phyloP scores from a whole-genome alignment of 2,888 invertebrate genomes.

The Ichneumoninae sp. region DNA sequence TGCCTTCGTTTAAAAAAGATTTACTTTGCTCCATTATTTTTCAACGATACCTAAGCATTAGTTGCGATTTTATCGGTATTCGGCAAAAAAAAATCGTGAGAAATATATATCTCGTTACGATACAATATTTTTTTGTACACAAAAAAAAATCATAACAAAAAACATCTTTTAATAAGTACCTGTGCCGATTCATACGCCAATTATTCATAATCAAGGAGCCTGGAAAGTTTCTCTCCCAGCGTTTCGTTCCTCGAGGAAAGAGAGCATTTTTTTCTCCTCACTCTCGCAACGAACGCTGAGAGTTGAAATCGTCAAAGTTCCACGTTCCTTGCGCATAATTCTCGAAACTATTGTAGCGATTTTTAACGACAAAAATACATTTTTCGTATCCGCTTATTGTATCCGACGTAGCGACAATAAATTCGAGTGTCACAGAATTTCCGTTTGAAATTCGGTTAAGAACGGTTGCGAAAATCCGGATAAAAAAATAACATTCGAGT shows the following conservation, averaged over 20 bases:
- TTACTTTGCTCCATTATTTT: too few species aligned
- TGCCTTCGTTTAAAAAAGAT: too few species aligned
- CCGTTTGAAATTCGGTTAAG: not conserved
- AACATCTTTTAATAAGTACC: not conserved
- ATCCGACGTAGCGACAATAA: not conserved
- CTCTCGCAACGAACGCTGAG: not conserved
- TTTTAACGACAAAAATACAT: not conserved
- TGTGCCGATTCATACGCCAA: not conserved
- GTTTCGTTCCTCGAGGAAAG: not conserved
- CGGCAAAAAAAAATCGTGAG: too few species aligned
- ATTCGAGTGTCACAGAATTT: not conserved
- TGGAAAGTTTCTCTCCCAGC: too few species aligned
- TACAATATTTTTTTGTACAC: not conserved
- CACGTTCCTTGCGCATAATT: not conserved
- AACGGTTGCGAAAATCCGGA: too few species aligned
- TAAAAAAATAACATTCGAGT: not conserved
- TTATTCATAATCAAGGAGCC: conserved; percentile 10
- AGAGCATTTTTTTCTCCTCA: not conserved
- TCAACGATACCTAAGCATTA: too few species aligned
- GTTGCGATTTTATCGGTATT: too few species aligned
- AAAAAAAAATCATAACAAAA: not conserved
- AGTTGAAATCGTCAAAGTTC: not conserved
- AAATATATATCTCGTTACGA: too few species aligned
- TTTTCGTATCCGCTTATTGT: not conserved
- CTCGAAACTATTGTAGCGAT: not conserved